phyloP scores from a whole-genome alignment of 2,113 vertebrate genomes.

The Xiphorhynchus elegans region DNA sequence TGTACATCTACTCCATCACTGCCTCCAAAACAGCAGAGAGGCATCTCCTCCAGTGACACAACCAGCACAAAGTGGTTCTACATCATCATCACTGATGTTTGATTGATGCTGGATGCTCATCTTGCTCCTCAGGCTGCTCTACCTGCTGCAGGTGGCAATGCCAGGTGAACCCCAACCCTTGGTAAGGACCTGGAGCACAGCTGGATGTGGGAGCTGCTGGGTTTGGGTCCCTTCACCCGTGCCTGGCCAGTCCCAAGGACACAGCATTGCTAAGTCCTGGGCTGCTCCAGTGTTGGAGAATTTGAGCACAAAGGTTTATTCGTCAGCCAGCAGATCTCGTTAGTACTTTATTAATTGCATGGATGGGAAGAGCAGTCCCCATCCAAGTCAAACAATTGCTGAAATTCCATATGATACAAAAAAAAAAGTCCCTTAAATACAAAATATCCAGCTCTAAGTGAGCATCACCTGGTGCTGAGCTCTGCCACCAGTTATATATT shows the following conservation, averaged over 20 bases:
- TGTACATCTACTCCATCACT: constrained; percentile 62
- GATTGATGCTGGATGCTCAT: constrained; percentile 76
- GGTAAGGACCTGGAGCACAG: neutral
- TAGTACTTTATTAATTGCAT: constrained; percentile 69
- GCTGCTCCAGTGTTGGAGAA: neutral
- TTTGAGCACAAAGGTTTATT: rapidly evolving
- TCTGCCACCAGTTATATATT: constrained; percentile 64
- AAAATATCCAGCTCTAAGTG: constrained; percentile 2
- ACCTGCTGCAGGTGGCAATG: constrained; percentile 67
- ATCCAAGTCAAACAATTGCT: neutral
- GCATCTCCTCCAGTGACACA: constrained; percentile 45
- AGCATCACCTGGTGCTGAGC: neutral
- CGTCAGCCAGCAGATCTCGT: neutral
- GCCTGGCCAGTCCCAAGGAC: rapidly evolving
- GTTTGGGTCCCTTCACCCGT: neutral
- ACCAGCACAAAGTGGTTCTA: constrained; percentile 63
- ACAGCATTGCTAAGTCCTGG: rapidly evolving
- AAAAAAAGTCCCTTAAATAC: constrained; percentile 62
- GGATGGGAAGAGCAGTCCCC: neutral
- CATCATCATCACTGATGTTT: constrained; percentile 72
- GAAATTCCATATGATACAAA: constrained; percentile 16
- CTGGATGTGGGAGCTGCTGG: neutral
- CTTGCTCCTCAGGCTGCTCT: constrained; percentile 69
- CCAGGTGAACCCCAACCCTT: constrained; percentile 44
- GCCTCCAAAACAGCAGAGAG: neutral